phyloP scores from a whole-genome alignment of 2,797 vertebrate genomes.

The Eulemur coronatus region DNA sequence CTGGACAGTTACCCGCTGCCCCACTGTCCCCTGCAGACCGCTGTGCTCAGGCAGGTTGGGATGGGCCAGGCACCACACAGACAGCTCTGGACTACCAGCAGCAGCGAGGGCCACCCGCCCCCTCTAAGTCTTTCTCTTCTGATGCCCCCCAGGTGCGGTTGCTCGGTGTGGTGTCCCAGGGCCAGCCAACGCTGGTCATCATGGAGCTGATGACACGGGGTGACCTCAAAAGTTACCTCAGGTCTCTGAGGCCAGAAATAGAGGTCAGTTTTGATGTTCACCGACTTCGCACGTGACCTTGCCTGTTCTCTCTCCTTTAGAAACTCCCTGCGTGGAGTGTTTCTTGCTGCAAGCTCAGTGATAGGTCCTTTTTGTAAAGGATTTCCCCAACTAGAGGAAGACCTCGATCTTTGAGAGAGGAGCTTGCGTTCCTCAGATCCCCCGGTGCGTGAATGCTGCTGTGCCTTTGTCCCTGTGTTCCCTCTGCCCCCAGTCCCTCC shows the following conservation, averaged over 20 bases:
- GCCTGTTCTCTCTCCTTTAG: not conserved
- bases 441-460: rapidly evolving
- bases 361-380: rapidly evolving
- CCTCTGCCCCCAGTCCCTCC: not conserved
- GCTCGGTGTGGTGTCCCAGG: constrained; percentile 98
- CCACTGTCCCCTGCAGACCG: rapidly evolving
- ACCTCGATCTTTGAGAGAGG: not conserved
- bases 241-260: constrained; percentile 93
- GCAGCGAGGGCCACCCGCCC: rapidly evolving
- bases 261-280: constrained; percentile 87
- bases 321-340: too few relatives aligned
- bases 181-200: constrained; percentile 98
- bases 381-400: not conserved
- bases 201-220: constrained; percentile 99
- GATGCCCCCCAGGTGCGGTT: constrained; percentile 90
- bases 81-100: rapidly evolving
- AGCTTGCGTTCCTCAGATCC: not conserved
- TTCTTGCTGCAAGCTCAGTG: too few relatives aligned
- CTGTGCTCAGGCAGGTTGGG: not conserved
- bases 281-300: rapidly evolving
- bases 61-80: not conserved
- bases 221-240: constrained; percentile 97
- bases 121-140: not conserved
- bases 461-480: not conserved
- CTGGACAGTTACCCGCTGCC: rapidly evolving